These are phyloP conservation scores for Labia minor DNA, from an alignment of 2,888 invertebrate genomes.

Conservation along the genomic window DNA sequence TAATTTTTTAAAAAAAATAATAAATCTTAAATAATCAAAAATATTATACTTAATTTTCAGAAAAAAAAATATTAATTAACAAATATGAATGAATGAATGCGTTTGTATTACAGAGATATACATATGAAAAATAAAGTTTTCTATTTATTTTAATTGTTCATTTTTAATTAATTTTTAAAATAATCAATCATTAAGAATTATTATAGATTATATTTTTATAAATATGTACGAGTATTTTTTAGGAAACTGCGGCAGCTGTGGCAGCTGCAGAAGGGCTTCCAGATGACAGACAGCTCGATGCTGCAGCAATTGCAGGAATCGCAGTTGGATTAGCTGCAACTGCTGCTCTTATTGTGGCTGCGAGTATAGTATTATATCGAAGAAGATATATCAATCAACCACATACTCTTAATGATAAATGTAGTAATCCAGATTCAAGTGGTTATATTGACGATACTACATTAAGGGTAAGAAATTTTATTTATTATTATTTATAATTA, in stretches of 20 bases:
- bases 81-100: too few species aligned
- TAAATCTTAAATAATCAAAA: too few species aligned
- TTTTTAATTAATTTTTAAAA: too few species aligned
- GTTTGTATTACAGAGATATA: too few species aligned
- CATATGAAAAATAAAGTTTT: too few species aligned
- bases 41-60: too few species aligned
- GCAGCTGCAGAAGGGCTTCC: neutral
- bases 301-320: constrained; percentile 56
- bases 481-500: neutral
- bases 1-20: too few species aligned
- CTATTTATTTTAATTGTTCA: too few species aligned
- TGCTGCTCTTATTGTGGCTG: constrained; percentile 42
- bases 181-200: too few species aligned
- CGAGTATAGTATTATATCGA: constrained; percentile 55
- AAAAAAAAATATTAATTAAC: too few species aligned
- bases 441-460: constrained; percentile 80
- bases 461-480: constrained; percentile 53
- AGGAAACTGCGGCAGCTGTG: neutral
- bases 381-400: constrained; percentile 68
- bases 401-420: constrained; percentile 68
- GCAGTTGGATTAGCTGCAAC: constrained; percentile 55
- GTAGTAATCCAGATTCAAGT: constrained; percentile 76
- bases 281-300: constrained; percentile 37
- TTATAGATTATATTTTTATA: too few species aligned
- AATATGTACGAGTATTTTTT: too few species aligned